These are phyloP conservation scores for Merodon equestris DNA, from an alignment of 2,888 invertebrate genomes.

Conservation along the genomic window DNA sequence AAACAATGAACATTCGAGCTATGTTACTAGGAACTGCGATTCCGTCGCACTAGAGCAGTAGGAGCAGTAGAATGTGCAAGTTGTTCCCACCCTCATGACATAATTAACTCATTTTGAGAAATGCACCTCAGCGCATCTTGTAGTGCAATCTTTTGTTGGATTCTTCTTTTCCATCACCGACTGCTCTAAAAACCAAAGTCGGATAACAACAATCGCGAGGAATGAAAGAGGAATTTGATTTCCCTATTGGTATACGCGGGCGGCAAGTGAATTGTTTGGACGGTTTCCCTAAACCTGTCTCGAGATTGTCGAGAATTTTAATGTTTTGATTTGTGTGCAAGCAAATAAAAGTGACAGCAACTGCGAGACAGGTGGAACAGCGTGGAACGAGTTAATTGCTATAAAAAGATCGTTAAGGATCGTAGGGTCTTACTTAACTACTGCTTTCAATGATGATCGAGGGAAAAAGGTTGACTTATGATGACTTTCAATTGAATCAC, in stretches of 20 bases:
- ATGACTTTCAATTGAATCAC: too few species aligned
- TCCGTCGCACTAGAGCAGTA: constrained; percentile 30
- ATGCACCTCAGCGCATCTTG: constrained; percentile 54
- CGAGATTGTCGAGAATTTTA: constrained; percentile 33
- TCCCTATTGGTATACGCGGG: constrained; percentile 36
- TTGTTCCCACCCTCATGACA: constrained; percentile 79
- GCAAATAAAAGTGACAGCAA: constrained; percentile 54
- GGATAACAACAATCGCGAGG: not conserved
- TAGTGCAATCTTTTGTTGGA: constrained; percentile 51
- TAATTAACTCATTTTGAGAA: constrained; percentile 75
- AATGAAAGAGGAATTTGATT: constrained; percentile 53
- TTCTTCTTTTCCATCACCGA: not conserved
- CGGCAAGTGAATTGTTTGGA: constrained; percentile 30
- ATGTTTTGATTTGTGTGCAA: constrained; percentile 19
- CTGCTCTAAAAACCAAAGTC: constrained; percentile 2
- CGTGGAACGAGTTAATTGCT: too few species aligned
- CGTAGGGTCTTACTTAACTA: too few species aligned
- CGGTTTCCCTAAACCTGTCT: constrained; percentile 13
- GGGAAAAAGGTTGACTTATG: too few species aligned
- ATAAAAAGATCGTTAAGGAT: too few species aligned
- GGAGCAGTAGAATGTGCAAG: constrained; percentile 65
- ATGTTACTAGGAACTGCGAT: constrained; percentile 14
- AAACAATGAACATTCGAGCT: constrained; percentile 40
- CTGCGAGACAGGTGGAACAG: not conserved
- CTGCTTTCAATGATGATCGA: too few species aligned